phyloP scores from a whole-genome alignment of 2,797 vertebrate species.

The Microchirus variegatus region DNA sequence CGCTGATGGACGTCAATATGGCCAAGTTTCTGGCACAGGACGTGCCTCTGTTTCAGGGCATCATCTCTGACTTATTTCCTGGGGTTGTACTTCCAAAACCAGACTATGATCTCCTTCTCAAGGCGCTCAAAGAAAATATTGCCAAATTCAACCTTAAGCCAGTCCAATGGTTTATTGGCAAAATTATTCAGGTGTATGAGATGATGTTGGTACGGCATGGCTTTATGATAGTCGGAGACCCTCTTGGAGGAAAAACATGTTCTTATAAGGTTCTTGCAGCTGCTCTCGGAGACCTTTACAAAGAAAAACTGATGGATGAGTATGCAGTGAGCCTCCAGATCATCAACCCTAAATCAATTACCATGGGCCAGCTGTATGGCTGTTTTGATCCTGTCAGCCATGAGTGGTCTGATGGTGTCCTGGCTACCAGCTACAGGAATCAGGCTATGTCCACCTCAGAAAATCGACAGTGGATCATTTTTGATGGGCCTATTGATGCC shows the following conservation, averaged over 20 bases:
- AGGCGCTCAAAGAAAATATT: constrained; percentile 85
- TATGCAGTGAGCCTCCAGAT: constrained; percentile 87
- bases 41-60: constrained; percentile 93
- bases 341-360: constrained; percentile 94
- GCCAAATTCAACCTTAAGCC: constrained; percentile 87
- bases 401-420: constrained; percentile 92
- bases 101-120: constrained; percentile 88
- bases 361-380: constrained; percentile 94
- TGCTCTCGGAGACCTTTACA: constrained; percentile 84
- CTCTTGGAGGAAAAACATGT: constrained; percentile 91
- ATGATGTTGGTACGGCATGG: constrained; percentile 97
- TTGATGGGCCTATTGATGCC: constrained; percentile 95
- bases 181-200: constrained; percentile 97
- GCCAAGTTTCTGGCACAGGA: constrained; percentile 95
- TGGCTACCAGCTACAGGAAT: constrained; percentile 89
- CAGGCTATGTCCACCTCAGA: constrained; percentile 87
- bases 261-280: constrained; percentile 90
- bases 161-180: constrained; percentile 92
- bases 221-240: constrained; percentile 94
- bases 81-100: constrained; percentile 90
- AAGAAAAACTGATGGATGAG: constrained; percentile 86
- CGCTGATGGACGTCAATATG: constrained; percentile 92
- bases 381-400: constrained; percentile 92
- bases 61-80: constrained; percentile 95
- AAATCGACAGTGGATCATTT: constrained; percentile 92